Base-by-base conservation (phyloP, 2,113 vertebrate species). In the Diglossa brunneiventris region DNA sequence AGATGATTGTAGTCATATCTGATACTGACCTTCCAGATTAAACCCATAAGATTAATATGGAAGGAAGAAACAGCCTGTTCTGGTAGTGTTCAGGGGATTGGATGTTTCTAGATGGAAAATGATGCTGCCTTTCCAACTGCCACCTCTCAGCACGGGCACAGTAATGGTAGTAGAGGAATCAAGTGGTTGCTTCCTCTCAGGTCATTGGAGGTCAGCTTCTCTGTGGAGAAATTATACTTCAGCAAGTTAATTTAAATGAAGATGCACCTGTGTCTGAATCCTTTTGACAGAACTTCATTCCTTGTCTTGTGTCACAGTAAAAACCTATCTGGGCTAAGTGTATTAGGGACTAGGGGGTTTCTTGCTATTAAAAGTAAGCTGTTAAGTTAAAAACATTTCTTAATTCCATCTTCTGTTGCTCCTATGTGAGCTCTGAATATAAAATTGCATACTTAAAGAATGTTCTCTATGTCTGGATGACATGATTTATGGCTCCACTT, bases 121-220 rank as follows among this genome's bases (percentile, higher is more conserved):
- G 11, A 31, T 50, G 24, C 41, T 66, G 39, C n/a, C n/a, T 52
- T 86, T 91, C 47, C 0, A 1, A 10, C 47, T 0, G 0, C 49
- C 15, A 26, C n/a, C 6, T 8, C 24, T 75, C 47, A 76, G 58
- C 63, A 68, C 37, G 75, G 42, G 15, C 0, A 0, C 53, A 53
- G 35, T 49, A 69, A 35, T 37, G 31, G n/a, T 24, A 37, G 37
- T 16, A 44, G 61, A 64, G 31, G 37, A 86, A 59, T 53, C 0
- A 3, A 66, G 28, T 55, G 17, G 26, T 49, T 92, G n/a, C 66
- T 85, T 79, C 63, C 31, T 44, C 23, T 42, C 21, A 44, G 49
- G n/a, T 58, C 41, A 41, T 0, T 2, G 3, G 33, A 85, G 49
- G 44, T n/a, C 41, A 37, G 3, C 80, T 89, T 53, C 47, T 81